These are phyloP conservation scores for Harlomillsia oculata DNA, from an alignment of 1,140 invertebrate genomes.

Conservation along the genomic window DNA sequence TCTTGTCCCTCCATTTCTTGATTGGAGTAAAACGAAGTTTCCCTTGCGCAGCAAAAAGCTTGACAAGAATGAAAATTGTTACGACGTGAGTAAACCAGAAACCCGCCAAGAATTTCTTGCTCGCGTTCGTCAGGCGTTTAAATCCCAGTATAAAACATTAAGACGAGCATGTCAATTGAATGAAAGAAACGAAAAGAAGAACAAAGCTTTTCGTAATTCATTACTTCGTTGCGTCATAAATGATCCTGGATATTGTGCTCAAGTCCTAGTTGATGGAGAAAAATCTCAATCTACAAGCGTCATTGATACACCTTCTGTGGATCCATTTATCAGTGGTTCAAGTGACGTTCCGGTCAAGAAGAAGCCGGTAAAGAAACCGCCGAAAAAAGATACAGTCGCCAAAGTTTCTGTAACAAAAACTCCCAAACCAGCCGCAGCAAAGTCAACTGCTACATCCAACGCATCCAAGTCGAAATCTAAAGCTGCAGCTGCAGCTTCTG, in stretches of 20 bases:
- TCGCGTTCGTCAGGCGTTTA: constrained; percentile 22
- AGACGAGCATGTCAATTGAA: constrained; percentile 18
- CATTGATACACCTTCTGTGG: too few relatives aligned
- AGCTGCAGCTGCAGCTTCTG: too few relatives aligned
- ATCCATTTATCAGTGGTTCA: too few relatives aligned
- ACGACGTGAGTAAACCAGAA: not conserved
- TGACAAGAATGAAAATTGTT: too few relatives aligned
- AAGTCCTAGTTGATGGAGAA: constrained; percentile 23
- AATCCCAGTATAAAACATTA: constrained; percentile 26
- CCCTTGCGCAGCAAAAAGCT: not conserved
- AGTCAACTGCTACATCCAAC: too few relatives aligned
- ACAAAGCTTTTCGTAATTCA: constrained; percentile 19
- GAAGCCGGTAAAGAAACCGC: too few relatives aligned
- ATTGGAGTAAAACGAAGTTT: not conserved
- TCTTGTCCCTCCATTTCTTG: not conserved
- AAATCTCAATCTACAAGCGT: too few relatives aligned
- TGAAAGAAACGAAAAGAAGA: constrained; percentile 18
- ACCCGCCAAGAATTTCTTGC: constrained; percentile 23
- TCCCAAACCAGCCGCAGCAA: too few relatives aligned
- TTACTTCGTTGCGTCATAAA: constrained; percentile 15
- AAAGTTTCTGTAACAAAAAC: too few relatives aligned
- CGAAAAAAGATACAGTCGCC: too few relatives aligned
- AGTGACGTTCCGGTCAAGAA: too few relatives aligned
- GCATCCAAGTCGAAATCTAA: too few relatives aligned
- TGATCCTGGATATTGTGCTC: constrained; percentile 25